A percentile compares a stretch with the other conserved stretches of the same genome.
These are phyloP conservation scores for Ceyx cyanopectus DNA, from an alignment of 2,113 vertebrate genomes.

Conservation along the genomic window DNA sequence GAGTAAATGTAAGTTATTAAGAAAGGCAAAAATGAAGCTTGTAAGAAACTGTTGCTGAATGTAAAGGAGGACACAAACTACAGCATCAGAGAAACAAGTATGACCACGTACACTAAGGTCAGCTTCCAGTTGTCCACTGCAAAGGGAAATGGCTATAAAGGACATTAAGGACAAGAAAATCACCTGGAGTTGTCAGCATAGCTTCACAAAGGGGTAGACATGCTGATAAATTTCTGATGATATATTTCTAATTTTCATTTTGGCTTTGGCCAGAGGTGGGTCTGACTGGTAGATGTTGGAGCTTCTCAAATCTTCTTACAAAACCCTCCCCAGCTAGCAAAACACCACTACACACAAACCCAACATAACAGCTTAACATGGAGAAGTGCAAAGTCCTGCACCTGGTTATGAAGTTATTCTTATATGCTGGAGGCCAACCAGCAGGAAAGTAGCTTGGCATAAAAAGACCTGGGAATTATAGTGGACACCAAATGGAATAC, in stretches of 20 bases:
- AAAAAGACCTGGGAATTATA: not conserved
- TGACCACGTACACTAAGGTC: not conserved
- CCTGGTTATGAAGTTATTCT: not conserved
- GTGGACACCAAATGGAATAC: not conserved
- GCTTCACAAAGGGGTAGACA: not conserved
- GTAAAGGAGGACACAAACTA: not conserved
- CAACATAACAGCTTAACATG: not conserved
- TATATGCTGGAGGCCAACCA: fast-evolving
- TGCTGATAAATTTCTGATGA: not conserved
- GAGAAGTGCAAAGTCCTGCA: not conserved
- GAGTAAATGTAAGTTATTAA: not conserved
- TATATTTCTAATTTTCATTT: not conserved
- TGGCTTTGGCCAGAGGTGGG: too few relatives aligned
- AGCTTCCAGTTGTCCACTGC: not conserved
- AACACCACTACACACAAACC: too few relatives aligned
- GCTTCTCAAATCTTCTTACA: too few relatives aligned
- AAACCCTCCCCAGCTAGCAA: too few relatives aligned
- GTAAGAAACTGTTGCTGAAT: not conserved
- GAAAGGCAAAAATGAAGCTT: not conserved
- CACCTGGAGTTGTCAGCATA: not conserved
- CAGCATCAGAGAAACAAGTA: not conserved
- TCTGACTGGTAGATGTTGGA: too few relatives aligned
- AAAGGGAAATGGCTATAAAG: not conserved
- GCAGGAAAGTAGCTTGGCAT: not conserved
- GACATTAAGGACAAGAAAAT: not conserved